Percentiles rank a stretch among this genome's conserved stretches.
phyloP scores from a whole-genome alignment of 2,113 vertebrate genomes.

The Piaya cayana region DNA sequence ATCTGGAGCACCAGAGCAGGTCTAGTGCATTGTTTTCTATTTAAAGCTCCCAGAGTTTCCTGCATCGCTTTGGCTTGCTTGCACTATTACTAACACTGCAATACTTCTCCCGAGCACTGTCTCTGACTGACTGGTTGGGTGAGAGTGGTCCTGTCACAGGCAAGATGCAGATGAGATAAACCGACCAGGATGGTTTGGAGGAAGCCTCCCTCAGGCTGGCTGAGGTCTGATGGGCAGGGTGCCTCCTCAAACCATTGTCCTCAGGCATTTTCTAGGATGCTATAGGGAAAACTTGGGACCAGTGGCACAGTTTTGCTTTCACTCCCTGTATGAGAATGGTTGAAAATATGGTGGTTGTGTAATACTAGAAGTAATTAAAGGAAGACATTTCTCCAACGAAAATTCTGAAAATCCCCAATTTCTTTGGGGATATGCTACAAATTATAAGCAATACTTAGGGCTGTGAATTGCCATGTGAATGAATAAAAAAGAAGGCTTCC shows the following conservation, averaged over 20 bases:
- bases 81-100: neutral
- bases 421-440: neutral
- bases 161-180: neutral
- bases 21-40: neutral
- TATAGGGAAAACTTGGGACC: neutral
- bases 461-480: slow-evolving; percentile 24
- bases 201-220: accelerated
- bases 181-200: neutral
- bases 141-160: neutral
- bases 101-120: neutral
- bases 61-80: neutral
- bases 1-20: neutral
- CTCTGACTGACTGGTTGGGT: neutral
- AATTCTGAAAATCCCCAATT: neutral
- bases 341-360: neutral
- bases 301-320: neutral
- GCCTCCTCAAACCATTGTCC: neutral
- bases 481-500: slow-evolving; percentile 28
- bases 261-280: neutral
- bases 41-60: neutral
- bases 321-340: neutral
- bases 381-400: neutral
- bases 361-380: neutral
- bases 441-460: neutral
- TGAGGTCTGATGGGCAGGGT: neutral